Percentiles rank a stretch among this genome's conserved stretches.
phyloP scores from a whole-genome alignment of 2,113 vertebrate species.

The Leucosticte australis region DNA sequence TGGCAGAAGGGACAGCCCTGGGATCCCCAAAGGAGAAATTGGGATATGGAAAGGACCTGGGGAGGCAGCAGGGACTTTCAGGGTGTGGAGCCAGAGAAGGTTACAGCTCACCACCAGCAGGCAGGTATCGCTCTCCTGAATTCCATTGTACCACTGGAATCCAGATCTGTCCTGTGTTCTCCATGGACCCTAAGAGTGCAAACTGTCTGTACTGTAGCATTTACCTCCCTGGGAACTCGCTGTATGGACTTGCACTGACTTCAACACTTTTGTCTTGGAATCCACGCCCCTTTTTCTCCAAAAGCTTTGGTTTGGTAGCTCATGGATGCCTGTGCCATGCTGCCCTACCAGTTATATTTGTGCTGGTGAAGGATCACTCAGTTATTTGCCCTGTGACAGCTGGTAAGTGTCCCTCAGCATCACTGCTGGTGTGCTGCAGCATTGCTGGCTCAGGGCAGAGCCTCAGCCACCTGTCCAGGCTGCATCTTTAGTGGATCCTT shows the following conservation, averaged over 20 bases:
- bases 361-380: neutral
- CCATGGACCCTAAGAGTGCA: neutral
- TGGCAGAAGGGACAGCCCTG: neutral
- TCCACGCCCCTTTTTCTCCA: neutral
- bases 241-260: neutral
- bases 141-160: rapidly evolving
- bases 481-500: neutral
- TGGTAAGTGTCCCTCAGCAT: neutral
- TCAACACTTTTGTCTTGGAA: neutral
- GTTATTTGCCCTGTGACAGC: neutral
- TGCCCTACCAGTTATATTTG: neutral
- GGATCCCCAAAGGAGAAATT: neutral
- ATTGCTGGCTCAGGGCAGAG: neutral
- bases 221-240: rapidly evolving
- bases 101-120: neutral
- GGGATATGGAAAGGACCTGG: neutral
- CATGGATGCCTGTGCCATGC: neutral
- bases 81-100: rapidly evolving
- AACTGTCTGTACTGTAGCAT: neutral
- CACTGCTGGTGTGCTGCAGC: neutral
- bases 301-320: neutral
- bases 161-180: neutral
- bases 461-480: neutral
- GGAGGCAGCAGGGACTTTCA: neutral
- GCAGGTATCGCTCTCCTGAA: neutral